Evolutionary conservation across 2,113 vertebrate species (phyloP), one percentile per base, ranked within the genome.

Genomic region (Panthera tigris): DNA sequence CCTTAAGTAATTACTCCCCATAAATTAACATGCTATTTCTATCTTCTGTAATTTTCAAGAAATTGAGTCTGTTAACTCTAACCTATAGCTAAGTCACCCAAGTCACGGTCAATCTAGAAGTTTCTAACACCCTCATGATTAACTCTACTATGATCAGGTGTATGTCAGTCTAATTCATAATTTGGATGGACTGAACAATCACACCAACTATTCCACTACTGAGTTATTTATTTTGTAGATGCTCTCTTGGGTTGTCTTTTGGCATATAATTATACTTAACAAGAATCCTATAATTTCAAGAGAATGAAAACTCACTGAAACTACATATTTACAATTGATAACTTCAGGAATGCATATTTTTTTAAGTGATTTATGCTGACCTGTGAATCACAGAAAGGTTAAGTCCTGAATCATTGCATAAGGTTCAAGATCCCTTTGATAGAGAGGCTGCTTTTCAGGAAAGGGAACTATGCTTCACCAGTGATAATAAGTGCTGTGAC

Each of bases 11-110:
- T 91, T 87, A 96, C 73, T 96, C 83, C 73, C 80, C 45, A 85
- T 89, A 92, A 94, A 96, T 96, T 94, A 97, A 90, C 69, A 39
- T 91, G 14, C 50, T 61, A 82, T 91, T 91, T 94, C 68, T 69
- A 79, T 80, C 68, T 97, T 96, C 55, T 80, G 12, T 65, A 55
- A 93, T 65, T 93, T 96, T 96, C 5, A 66, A 89, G 82, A 91
- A 96, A 91, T 73, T 5, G 5, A 92, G 82, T 55, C 21, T 81
- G 31, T 89, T 80, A 66, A 80, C 31, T 69, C 25, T 79, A 88
- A 82, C 50, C 65, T 73, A 80, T 45, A 31, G 69, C 39, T 91
- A 84, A 71, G 45, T 91, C 1, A 0, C 4, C 4, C 50, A 76
- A 48, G 7, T 84, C 41, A 55, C 27, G 89, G n/a, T 80, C 41